Conservation (phyloP, 2,797 vertebrate genomes). For the Salarias fasciatus region DNA sequence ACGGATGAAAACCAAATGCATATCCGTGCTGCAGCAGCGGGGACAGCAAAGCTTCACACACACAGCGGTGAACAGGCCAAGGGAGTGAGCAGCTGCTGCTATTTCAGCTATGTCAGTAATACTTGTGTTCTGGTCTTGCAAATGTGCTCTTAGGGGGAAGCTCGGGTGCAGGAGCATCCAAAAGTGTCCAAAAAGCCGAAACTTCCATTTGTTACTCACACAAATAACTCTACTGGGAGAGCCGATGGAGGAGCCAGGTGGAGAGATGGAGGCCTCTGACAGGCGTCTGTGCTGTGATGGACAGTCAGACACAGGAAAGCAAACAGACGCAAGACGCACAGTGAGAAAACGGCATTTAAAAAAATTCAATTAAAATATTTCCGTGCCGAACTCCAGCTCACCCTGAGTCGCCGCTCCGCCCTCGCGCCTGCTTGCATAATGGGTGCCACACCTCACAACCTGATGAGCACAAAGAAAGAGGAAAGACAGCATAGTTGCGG, state of each 20-base stretch:
- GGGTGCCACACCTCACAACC: constrained; percentile 99
- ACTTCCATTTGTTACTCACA: constrained; percentile 83
- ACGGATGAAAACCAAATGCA: neutral
- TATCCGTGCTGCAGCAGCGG: constrained; percentile 12
- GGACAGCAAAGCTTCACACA: constrained; percentile 37
- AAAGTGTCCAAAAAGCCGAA: constrained; percentile 21
- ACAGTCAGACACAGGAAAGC: constrained; percentile 16
- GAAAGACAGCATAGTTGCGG: constrained; percentile 6
- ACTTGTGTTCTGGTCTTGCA: constrained; percentile 39
- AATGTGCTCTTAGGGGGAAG: constrained; percentile 25
- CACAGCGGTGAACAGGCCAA: constrained; percentile 63
- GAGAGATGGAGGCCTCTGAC: constrained; percentile 97
- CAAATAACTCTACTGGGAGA: constrained; percentile 97
- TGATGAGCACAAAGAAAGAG: constrained; percentile 61
- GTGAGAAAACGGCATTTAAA: constrained; percentile 24
- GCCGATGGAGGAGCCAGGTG: constrained; percentile 95
- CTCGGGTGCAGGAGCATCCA: constrained; percentile 23
- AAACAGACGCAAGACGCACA: neutral
- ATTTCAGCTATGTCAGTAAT: constrained; percentile 15
- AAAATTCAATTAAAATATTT: constrained; percentile 3
- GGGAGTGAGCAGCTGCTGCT: constrained; percentile 58
- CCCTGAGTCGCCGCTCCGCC: constrained; percentile 95
- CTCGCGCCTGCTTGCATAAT: constrained; percentile 97
- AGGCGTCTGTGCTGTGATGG: constrained; percentile 92
- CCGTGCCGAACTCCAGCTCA: constrained; percentile 73